Percentiles rank a stretch among this genome's conserved stretches.
Evolutionary conservation across 2,113 vertebrate genomes (phyloP).

Genomic region (Grallaria varia): DNA sequence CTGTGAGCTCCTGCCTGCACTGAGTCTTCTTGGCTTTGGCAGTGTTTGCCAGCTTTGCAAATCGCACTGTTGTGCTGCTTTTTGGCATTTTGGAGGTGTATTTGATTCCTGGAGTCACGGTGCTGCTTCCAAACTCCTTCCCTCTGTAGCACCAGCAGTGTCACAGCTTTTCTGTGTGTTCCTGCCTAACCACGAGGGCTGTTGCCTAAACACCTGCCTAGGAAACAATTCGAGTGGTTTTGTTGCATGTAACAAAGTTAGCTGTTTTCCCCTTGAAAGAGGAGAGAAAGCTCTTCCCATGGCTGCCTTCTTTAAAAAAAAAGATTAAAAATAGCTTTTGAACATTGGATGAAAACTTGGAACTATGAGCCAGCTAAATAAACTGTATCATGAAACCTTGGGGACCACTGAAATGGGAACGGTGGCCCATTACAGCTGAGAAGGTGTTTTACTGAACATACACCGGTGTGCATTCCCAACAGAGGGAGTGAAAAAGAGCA

Average conservation of each 20-base stretch:
- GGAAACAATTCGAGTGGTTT: neutral
- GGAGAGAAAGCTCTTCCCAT: neutral
- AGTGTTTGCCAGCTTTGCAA: neutral
- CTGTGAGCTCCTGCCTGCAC: neutral
- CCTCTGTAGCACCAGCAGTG: neutral
- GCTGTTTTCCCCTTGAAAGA: neutral
- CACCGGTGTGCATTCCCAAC: constrained; percentile 74
- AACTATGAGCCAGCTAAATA: constrained; percentile 80
- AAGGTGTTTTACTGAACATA: constrained; percentile 94
- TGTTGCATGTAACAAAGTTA: neutral
- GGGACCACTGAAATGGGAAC: constrained; percentile 88
- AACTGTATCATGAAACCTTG: constrained; percentile 82
- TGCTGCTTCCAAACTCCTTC: neutral
- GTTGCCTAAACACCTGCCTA: neutral
- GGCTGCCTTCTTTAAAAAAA: neutral
- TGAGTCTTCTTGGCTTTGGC: neutral
- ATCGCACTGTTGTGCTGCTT: neutral
- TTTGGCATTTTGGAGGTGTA: neutral
- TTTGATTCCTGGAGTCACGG: neutral
- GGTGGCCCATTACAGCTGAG: constrained; percentile 89
- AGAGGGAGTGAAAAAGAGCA: constrained; percentile 49
- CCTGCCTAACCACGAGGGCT: neutral
- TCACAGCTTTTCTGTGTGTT: neutral
- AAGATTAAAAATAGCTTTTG: neutral
- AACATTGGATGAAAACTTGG: constrained; percentile 52